Conservation (phyloP, 2,888 invertebrate genomes). For the Eremobia ochroleuca region DNA sequence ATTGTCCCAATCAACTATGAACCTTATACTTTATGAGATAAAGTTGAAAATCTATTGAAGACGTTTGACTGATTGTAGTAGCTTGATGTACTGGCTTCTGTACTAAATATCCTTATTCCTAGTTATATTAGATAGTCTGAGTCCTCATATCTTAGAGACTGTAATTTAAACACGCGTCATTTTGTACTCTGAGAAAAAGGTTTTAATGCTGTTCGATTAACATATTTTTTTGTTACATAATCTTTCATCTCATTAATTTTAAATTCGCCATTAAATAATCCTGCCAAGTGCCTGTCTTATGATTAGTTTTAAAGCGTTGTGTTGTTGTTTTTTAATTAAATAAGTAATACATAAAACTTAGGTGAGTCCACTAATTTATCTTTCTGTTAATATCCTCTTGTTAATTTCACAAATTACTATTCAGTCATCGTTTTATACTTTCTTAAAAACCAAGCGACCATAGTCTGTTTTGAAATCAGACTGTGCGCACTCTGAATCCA, state of each 20-base stretch:
- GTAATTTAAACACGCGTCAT: background rate
- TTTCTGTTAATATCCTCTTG: background rate
- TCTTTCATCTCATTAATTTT: slow-evolving; percentile 13
- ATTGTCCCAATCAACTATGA: too few relatives aligned
- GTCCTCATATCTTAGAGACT: slow-evolving; percentile 11
- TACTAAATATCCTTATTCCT: slow-evolving; percentile 2
- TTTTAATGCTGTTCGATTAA: background rate
- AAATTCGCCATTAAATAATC: slow-evolving; percentile 8
- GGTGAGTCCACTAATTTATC: slow-evolving; percentile 9
- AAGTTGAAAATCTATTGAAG: too few relatives aligned
- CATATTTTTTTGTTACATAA: background rate
- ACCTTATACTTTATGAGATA: too few relatives aligned
- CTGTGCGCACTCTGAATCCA: background rate
- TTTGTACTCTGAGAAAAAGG: background rate
- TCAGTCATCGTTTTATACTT: background rate
- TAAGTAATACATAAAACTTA: slow-evolving; percentile 10
- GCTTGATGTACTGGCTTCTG: too few relatives aligned
- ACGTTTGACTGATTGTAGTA: too few relatives aligned
- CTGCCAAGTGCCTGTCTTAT: slow-evolving; percentile 54
- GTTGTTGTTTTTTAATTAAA: slow-evolving; percentile 42
- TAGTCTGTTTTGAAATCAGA: background rate
- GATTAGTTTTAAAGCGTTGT: slow-evolving; percentile 40
- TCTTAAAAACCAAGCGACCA: background rate
- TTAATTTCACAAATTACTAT: background rate
- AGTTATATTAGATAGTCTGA: background rate